phyloP scores from a whole-genome alignment of 2,888 invertebrate genomes.

The Lutraria lutraria region DNA sequence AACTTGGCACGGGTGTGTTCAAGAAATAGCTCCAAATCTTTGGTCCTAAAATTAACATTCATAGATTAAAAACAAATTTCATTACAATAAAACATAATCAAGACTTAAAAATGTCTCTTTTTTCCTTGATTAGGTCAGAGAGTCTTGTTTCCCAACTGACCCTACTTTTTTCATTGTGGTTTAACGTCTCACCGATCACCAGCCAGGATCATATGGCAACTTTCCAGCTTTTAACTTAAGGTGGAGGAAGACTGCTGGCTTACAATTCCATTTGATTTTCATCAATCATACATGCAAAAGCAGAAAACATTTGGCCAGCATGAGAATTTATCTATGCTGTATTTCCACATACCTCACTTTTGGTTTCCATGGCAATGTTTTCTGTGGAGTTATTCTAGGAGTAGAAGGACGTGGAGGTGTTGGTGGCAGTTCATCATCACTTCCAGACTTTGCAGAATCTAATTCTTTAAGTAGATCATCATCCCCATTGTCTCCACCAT shows the following conservation, averaged over 20 bases:
- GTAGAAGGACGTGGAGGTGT: slow-evolving; percentile 89
- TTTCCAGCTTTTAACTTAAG: too few species aligned
- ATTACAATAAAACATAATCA: too few species aligned
- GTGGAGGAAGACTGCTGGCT: too few species aligned
- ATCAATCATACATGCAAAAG: too few species aligned
- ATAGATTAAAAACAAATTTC: background rate
- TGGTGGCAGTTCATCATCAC: slow-evolving; percentile 89
- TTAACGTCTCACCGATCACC: too few species aligned
- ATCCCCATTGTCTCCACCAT: slow-evolving; percentile 86
- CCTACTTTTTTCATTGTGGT: too few species aligned
- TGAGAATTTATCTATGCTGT: background rate
- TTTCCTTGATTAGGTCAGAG: too few species aligned
- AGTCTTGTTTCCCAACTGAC: too few species aligned
- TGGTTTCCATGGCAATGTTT: slow-evolving; percentile 96
- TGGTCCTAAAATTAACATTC: slow-evolving; percentile 77
- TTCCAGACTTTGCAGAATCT: slow-evolving; percentile 96
- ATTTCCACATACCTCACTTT: slow-evolving; percentile 90
- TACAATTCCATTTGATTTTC: too few species aligned
- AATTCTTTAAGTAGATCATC: slow-evolving; percentile 91
- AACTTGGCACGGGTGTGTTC: slow-evolving; percentile 97
- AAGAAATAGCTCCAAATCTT: slow-evolving; percentile 96
- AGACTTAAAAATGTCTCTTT: too few species aligned
- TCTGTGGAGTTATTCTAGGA: slow-evolving; percentile 85
- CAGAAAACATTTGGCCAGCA: background rate
- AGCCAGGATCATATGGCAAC: too few species aligned